Conservation (phyloP, 2,797 vertebrate genomes). For the Peromyscus attwateri region DNA sequence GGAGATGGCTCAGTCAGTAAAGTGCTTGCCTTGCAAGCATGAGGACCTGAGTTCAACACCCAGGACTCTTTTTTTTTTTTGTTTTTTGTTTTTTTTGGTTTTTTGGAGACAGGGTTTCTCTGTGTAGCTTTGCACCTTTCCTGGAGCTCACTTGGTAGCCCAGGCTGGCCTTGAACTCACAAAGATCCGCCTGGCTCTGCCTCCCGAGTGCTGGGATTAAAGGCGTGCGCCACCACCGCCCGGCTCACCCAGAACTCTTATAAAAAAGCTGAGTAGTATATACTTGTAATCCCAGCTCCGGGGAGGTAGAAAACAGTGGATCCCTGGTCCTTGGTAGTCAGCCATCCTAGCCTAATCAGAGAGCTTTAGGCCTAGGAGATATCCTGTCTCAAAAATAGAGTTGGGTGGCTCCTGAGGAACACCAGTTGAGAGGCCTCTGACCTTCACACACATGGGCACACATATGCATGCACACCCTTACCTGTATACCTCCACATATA, state of each 20-base stretch:
- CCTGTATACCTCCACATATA: neutral
- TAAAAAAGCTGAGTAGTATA: neutral
- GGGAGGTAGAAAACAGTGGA: neutral
- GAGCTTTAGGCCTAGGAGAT: neutral
- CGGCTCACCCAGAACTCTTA: neutral
- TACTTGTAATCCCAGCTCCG: neutral
- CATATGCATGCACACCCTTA: neutral
- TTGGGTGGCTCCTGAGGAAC: neutral
- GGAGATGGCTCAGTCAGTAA: neutral
- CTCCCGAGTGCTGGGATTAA: too few species aligned
- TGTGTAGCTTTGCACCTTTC: too few species aligned
- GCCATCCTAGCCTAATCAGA: neutral
- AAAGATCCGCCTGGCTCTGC: too few species aligned
- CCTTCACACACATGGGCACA: neutral
- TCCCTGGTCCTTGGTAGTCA: neutral
- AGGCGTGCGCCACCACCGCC: too few species aligned
- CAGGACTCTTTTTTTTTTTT: neutral
- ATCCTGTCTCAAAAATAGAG: neutral
- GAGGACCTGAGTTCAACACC: neutral
- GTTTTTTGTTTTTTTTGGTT: too few species aligned
- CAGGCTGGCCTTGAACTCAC: too few species aligned
- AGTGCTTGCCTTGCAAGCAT: neutral
- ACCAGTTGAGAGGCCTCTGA: neutral
- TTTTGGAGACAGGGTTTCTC: too few species aligned
- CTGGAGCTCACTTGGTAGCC: too few species aligned